Percentiles rank a stretch among this genome's conserved stretches.
Conservation (phyloP, 2,888 invertebrate genomes). For the Rhagophthalmus giganteus region DNA sequence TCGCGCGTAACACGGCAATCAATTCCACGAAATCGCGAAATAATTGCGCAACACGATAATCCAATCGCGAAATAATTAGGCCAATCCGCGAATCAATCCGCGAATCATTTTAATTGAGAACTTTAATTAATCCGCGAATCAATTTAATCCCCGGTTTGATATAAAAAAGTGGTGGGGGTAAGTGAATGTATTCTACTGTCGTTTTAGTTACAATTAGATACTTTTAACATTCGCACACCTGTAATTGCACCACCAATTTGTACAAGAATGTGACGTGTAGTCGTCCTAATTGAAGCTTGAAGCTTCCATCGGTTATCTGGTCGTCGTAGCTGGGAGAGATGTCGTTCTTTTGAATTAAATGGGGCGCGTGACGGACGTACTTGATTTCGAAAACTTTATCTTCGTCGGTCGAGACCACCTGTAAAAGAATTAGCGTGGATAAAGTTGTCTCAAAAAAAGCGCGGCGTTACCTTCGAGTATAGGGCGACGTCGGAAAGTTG, state of each 20-base stretch:
- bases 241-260: constrained; percentile 65
- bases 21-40: too few relatives aligned
- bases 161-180: too few relatives aligned
- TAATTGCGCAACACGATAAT: too few relatives aligned
- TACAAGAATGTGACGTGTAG: constrained; percentile 72
- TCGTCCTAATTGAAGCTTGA: constrained; percentile 70
- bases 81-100: too few relatives aligned
- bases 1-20: too few relatives aligned
- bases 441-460: too few relatives aligned
- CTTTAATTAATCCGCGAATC: too few relatives aligned
- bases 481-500: constrained; percentile 74
- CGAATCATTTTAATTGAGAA: too few relatives aligned
- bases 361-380: constrained; percentile 70
- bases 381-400: constrained; percentile 80
- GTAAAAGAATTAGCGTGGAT: constrained; percentile 21
- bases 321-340: constrained; percentile 56
- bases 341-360: constrained; percentile 58
- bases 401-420: constrained; percentile 77
- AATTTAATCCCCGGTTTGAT: too few relatives aligned
- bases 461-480: constrained; percentile 76
- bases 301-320: constrained; percentile 69
- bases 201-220: not conserved
- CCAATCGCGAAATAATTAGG: too few relatives aligned
- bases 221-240: constrained; percentile 54
- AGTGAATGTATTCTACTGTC: not conserved